Evolutionary conservation across 2,797 vertebrate genomes (phyloP), one percentile per base, ranked within the genome.

Genomic region (Melopsittacus undulatus): DNA sequence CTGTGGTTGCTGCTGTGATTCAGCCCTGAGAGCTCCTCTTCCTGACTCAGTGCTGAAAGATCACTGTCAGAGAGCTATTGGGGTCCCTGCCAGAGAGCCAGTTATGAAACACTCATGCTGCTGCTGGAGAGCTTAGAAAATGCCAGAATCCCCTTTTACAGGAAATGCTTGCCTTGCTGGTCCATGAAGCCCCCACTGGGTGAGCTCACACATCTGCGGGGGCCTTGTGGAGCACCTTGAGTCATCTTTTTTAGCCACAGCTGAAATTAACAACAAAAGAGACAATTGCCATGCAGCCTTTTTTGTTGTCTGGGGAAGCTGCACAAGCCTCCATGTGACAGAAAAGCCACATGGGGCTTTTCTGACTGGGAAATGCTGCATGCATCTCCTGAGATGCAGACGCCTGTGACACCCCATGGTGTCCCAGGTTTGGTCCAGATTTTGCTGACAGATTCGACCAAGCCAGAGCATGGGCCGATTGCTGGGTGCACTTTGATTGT

Each of bases 171-270:
- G 52, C 13, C 23, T 36, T 87, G 56, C 45, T 70, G 68, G 38
- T 77, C 63, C 15, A 1, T 3, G 18, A 62, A 73, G 32, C 18
- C 30, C 63, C 20, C 0, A 0, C 40, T 34, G 22, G 6, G 24
- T 32, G 54, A 81, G 69, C 46, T 69, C 73, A 49, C 4, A 3
- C 1, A 13, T 46, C 54, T 4, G 2, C 23, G 46, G 42, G 19
- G 75, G 51, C n/a, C 15, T 77, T 4, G 2, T 16, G 43, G 38
- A 90, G 51, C 15, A 27, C 51, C 34, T 23, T 5, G 30, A 63
- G 43, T 45, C 62, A 61, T 8, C 30, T 45, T 64, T 36, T 34
- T 43, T 34, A 56, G 61, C 36, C 11, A 5, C 74, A 34, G 76
- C 22, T 57, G 56, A 57, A 34, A 57, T 36, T 57, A 57, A 57